Evolutionary conservation across 2,797 vertebrate genomes (phyloP), one percentile per base, ranked within the genome.

Genomic region (Chaunax sp.): DNA sequence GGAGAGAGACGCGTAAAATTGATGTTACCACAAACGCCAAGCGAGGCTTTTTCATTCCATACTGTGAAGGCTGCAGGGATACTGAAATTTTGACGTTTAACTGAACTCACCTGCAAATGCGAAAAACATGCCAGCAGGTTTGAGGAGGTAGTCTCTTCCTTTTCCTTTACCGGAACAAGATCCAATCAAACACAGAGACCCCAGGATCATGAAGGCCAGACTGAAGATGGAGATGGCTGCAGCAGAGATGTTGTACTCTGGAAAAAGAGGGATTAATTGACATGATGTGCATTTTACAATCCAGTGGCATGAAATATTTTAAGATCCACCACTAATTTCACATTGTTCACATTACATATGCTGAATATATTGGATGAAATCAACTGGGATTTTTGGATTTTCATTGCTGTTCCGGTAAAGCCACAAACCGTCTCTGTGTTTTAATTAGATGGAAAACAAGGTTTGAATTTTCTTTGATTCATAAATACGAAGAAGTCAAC

Each of bases 231-330:
- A 90, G 35, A 99, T 98, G 87, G 97, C 98, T 0, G 97, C 98
- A 0, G 97, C 97, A 0, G 98, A 99, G 90, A 99, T 99, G 92
- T 97, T 99, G 92, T 97, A 99, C 78, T 99, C 98, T 99, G 78
- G 4, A 14, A 54, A 23, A 11, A 68, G 12, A 1, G 8, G 50
- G 12, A 30, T 2, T 20, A 5, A 35, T 22, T 33, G 5, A 55
- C 15, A 18, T 19, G 18, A 35, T 35, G 13, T 20, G 19, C 14
- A 13, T 52, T n/a, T 47, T 20, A n/a, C n/a, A 23, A 33, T 16
- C 30, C 22, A 40, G 1, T 6, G 7, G 7, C 22, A 45, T 11
- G 6, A 19, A 6, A 18, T 18, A 25, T 35, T 9, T 38, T 6
- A 45, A 28, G n/a, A 4, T 37, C 19, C 11, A 13, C 4, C 1